Percentiles rank a stretch among this genome's conserved stretches.
phyloP scores from a whole-genome alignment of 1,140 invertebrate genomes.

The Aphaenogaster ashmeadi region DNA sequence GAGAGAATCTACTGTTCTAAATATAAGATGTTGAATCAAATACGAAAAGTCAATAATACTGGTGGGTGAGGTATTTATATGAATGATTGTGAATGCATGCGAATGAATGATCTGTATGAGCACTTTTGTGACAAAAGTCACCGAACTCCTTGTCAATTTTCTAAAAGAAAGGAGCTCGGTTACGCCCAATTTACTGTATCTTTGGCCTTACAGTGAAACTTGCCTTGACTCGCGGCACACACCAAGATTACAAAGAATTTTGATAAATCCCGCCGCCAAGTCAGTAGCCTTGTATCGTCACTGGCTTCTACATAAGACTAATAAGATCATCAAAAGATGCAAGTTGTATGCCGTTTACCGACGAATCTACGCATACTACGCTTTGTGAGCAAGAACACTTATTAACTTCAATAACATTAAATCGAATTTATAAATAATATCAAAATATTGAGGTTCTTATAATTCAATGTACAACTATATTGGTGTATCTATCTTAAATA shows the following conservation, averaged over 20 bases:
- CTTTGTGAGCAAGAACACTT: conserved; percentile 33
- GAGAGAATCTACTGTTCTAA: conserved; percentile 15
- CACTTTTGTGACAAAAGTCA: conserved; percentile 53
- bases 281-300: conserved; percentile 86
- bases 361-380: conserved; percentile 68
- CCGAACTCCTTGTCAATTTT: conserved; percentile 62
- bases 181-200: conserved; percentile 83
- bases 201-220: conserved; percentile 87
- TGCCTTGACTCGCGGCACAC: conserved; percentile 79
- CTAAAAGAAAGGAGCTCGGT: conserved; percentile 72
- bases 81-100: conserved; percentile 33
- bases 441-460: neutral
- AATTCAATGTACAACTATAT: neutral
- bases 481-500: neutral
- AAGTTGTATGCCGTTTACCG: conserved; percentile 61
- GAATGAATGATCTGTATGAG: conserved; percentile 63
- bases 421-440: neutral
- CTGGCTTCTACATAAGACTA: conserved; percentile 80
- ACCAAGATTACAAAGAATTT: conserved; percentile 88
- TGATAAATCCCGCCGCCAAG: conserved; percentile 80
- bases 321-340: conserved; percentile 72
- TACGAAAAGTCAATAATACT: neutral
- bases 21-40: neutral
- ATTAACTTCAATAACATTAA: neutral
- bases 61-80: neutral